phyloP scores from a whole-genome alignment of 35 echinoderm and acorn worm genomes.

The Nesometra sesokonis region DNA sequence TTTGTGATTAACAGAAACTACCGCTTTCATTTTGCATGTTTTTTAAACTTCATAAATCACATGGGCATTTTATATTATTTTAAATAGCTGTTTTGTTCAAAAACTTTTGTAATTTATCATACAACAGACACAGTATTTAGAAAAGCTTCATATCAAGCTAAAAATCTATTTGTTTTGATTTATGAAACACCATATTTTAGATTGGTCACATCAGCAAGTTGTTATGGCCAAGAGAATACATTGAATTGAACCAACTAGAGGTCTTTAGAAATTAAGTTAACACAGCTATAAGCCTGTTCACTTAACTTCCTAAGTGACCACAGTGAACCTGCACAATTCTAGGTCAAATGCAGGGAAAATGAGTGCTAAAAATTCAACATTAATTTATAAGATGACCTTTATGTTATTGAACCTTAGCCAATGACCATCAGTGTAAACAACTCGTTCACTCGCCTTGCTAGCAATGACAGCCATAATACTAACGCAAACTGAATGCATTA shows the following conservation, averaged over 20 bases:
- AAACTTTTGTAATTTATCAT: background rate
- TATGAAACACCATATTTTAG: background rate
- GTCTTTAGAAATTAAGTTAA: background rate
- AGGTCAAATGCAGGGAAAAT: background rate
- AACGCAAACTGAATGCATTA: background rate
- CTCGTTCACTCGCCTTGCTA: background rate
- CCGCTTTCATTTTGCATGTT: no score
- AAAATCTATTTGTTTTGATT: background rate
- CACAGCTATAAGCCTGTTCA: background rate
- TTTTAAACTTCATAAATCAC: no score
- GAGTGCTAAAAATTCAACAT: background rate
- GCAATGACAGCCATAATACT: background rate
- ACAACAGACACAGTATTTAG: background rate
- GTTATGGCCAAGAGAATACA: background rate
- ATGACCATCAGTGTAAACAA: background rate
- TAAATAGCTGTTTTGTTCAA: background rate
- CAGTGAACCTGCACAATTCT: background rate
- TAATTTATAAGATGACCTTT: background rate
- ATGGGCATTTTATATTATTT: no score
- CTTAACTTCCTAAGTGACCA: background rate
- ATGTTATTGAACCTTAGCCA: background rate
- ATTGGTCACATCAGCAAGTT: background rate
- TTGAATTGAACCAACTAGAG: background rate
- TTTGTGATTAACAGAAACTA: no score
- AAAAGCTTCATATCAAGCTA: background rate